These are phyloP conservation scores for Cryptophagus acutangulus DNA, from an alignment of 2,888 invertebrate genomes.

Conservation along the genomic window DNA sequence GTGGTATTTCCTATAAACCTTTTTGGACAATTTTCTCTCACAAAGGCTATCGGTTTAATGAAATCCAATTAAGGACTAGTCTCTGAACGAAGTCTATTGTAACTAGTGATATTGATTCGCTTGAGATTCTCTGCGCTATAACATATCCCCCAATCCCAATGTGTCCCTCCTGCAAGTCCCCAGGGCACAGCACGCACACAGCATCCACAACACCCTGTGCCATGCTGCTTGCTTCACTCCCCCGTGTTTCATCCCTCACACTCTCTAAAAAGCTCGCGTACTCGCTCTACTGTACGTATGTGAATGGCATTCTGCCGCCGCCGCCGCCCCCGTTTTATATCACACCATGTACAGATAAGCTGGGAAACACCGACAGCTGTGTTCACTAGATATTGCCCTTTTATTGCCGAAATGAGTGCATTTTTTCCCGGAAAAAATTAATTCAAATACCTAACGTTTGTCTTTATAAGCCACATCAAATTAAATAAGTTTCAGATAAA, in stretches of 20 bases:
- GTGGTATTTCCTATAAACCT: conserved; percentile 15
- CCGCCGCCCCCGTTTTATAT: conserved; percentile 11
- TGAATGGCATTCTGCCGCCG: neutral
- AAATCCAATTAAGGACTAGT: conserved; percentile 28
- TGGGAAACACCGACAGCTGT: conserved; percentile 17
- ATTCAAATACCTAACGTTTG: too few relatives aligned
- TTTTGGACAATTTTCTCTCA: conserved; percentile 23
- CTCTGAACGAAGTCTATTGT: conserved; percentile 25
- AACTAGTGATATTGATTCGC: conserved; percentile 30
- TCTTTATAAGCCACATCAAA: too few relatives aligned
- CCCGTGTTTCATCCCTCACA: conserved; percentile 6
- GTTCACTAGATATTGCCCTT: conserved; percentile 14
- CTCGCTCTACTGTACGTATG: conserved; percentile 1
- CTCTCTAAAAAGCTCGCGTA: neutral
- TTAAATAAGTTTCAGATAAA: too few relatives aligned
- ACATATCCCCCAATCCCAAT: conserved; percentile 22
- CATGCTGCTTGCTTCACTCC: conserved; percentile 4
- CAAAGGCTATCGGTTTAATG: conserved; percentile 27
- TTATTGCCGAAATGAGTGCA: too few relatives aligned
- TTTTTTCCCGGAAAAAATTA: too few relatives aligned
- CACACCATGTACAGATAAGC: conserved; percentile 17
- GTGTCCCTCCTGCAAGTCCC: conserved; percentile 21
- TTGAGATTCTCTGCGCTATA: conserved; percentile 24
- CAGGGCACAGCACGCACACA: conserved; percentile 27
- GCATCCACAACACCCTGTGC: conserved; percentile 27